A percentile compares a stretch with the other conserved stretches of the same genome.
Conservation (phyloP, 2,113 vertebrate species). For the Actenoides hombroni region DNA sequence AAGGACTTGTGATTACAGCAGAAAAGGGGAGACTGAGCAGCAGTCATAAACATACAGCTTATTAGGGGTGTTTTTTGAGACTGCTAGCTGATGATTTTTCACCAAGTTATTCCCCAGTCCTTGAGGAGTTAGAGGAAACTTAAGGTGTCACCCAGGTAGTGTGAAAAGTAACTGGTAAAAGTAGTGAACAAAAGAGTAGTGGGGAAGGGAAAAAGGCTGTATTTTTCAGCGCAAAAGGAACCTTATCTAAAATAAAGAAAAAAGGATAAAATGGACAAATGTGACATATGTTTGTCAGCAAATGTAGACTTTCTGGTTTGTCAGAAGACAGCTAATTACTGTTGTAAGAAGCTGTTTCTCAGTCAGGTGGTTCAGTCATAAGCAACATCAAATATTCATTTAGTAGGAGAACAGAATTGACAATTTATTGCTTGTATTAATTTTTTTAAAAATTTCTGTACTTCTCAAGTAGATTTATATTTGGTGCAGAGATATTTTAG, state of each 20-base stretch:
- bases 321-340: conserved; percentile 5
- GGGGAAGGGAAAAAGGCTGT: background rate
- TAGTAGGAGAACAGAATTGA: conserved; percentile 20
- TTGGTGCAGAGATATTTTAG: background rate
- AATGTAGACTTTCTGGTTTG: background rate
- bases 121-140: background rate
- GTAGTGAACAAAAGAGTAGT: background rate
- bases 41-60: background rate
- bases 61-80: background rate
- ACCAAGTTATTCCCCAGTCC: background rate
- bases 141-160: background rate
- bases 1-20: background rate
- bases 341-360: background rate
- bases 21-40: background rate
- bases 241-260: background rate
- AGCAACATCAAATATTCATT: conserved; percentile 18
- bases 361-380: background rate
- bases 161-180: background rate
- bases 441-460: conserved; percentile 20
- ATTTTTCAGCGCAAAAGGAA: background rate
- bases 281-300: background rate
- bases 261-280: background rate
- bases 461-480: background rate
- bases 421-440: background rate
- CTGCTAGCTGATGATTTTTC: background rate